These are phyloP conservation scores for Anoplophora glabripennis DNA, from an alignment of 1,140 invertebrate genomes.

Conservation along the genomic window DNA sequence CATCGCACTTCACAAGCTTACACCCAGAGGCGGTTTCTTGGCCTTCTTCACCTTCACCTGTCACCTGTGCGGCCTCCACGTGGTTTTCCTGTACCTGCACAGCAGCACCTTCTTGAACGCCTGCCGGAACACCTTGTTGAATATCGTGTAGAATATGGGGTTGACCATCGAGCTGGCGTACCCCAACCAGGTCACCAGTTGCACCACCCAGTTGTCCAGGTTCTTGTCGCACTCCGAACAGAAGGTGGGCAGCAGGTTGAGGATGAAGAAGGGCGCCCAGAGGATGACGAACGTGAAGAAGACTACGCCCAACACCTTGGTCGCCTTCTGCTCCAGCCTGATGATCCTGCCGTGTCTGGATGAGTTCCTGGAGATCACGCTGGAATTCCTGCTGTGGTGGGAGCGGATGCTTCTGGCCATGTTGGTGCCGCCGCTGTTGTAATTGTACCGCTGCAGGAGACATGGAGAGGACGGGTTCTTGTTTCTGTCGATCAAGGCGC, in stretches of 20 bases:
- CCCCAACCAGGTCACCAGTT: constrained; percentile 86
- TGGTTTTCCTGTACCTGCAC: constrained; percentile 66
- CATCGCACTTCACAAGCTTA: constrained; percentile 1
- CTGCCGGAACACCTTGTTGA: constrained; percentile 89
- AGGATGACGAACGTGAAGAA: constrained; percentile 92
- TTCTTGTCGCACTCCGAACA: constrained; percentile 73
- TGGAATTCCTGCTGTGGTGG: constrained; percentile 72
- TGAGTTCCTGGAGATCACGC: constrained; percentile 74
- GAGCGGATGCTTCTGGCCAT: constrained; percentile 50
- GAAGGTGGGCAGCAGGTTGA: constrained; percentile 77
- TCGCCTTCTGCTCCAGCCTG: constrained; percentile 85
- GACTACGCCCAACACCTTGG: constrained; percentile 89
- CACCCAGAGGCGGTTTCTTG: constrained; percentile 10
- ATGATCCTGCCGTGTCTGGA: constrained; percentile 78
- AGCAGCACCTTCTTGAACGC: constrained; percentile 86
- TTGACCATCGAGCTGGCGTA: constrained; percentile 93
- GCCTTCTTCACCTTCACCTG: constrained; percentile 32
- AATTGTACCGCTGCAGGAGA: constrained; percentile 57
- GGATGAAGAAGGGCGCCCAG: constrained; percentile 91
- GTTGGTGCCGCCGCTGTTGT: constrained; percentile 48
- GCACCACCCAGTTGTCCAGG: constrained; percentile 75
- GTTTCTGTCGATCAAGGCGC: constrained; percentile 39
- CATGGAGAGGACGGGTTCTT: constrained; percentile 50
- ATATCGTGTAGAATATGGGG: constrained; percentile 92
- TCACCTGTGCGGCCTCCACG: constrained; percentile 55